Evolutionary conservation across 2,113 vertebrate genomes (phyloP).

Genomic region (Lagopus muta): DNA sequence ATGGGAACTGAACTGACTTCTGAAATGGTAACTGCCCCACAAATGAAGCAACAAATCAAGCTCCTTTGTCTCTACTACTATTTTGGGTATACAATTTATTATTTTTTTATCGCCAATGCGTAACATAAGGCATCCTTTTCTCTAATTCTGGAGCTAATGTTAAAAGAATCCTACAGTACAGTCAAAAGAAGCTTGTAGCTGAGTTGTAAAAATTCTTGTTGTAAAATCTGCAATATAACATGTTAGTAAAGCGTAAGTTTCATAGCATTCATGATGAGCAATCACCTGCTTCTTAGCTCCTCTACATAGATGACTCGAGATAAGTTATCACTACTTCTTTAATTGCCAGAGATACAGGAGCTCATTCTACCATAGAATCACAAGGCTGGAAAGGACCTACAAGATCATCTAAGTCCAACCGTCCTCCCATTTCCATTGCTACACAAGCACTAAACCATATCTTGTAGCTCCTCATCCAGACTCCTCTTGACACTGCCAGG

Average conservation of each 20-base stretch:
- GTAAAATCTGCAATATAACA: not conserved
- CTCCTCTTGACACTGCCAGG: no score
- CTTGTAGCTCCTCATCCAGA: no score
- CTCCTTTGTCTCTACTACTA: not conserved
- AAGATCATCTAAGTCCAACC: no score
- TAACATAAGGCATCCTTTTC: not conserved
- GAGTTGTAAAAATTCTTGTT: not conserved
- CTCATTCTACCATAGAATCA: not conserved
- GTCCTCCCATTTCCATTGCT: no score
- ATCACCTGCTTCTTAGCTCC: not conserved
- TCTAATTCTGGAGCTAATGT: not conserved
- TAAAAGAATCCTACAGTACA: not conserved
- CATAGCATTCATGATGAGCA: not conserved
- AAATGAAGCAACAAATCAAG: not conserved
- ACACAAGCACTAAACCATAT: no score
- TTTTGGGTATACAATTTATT: not conserved
- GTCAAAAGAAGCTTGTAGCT: not conserved
- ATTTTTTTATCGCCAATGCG: not conserved
- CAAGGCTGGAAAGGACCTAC: no score
- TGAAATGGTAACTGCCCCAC: not conserved
- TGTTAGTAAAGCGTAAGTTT: not conserved
- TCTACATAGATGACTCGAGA: not conserved
- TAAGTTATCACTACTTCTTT: not conserved
- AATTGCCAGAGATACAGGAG: not conserved
- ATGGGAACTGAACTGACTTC: not conserved